A percentile compares a stretch with the other conserved stretches of the same genome.
Evolutionary conservation across 2,888 invertebrate genomes (phyloP).

Genomic region (Ditula angustiorana): DNA sequence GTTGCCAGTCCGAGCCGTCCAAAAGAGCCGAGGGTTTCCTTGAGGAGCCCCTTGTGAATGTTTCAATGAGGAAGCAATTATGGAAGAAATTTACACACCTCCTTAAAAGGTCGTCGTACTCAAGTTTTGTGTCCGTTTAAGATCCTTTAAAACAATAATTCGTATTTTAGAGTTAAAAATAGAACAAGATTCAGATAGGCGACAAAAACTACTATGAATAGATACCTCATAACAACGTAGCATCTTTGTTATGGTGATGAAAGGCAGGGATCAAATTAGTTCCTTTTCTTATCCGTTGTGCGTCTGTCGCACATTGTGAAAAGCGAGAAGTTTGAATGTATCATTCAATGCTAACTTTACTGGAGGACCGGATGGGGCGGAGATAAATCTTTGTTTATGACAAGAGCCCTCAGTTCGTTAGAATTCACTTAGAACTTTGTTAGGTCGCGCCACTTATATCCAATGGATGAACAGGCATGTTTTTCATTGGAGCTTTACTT

Average conservation of each 20-base stretch:
- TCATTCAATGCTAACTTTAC: slow-evolving; percentile 42
- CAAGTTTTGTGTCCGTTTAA: background rate
- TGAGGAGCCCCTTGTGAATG: slow-evolving; percentile 74
- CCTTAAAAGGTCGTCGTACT: slow-evolving; percentile 51
- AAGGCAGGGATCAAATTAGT: slow-evolving; percentile 52
- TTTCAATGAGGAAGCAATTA: slow-evolving; percentile 78
- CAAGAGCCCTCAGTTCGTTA: slow-evolving; percentile 45
- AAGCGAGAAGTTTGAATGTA: slow-evolving; percentile 49
- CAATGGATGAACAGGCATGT: background rate
- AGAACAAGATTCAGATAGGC: slow-evolving; percentile 14
- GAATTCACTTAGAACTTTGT: slow-evolving; percentile 41
- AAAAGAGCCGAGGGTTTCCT: slow-evolving; percentile 65
- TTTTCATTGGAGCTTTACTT: background rate
- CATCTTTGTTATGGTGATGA: slow-evolving; percentile 49
- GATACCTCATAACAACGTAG: slow-evolving; percentile 46
- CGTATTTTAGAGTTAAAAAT: slow-evolving; percentile 8
- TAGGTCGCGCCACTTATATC: slow-evolving; percentile 23
- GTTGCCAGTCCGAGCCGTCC: slow-evolving; percentile 72
- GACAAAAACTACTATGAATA: slow-evolving; percentile 46
- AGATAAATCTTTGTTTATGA: slow-evolving; percentile 49
- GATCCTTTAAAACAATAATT: background rate
- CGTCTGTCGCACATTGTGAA: slow-evolving; percentile 54
- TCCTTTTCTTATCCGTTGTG: slow-evolving; percentile 53
- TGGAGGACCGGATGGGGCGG: slow-evolving; percentile 43
- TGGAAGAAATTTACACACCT: slow-evolving; percentile 71